Conservation (phyloP, 2,797 vertebrate species). For the Varecia variegata region DNA sequence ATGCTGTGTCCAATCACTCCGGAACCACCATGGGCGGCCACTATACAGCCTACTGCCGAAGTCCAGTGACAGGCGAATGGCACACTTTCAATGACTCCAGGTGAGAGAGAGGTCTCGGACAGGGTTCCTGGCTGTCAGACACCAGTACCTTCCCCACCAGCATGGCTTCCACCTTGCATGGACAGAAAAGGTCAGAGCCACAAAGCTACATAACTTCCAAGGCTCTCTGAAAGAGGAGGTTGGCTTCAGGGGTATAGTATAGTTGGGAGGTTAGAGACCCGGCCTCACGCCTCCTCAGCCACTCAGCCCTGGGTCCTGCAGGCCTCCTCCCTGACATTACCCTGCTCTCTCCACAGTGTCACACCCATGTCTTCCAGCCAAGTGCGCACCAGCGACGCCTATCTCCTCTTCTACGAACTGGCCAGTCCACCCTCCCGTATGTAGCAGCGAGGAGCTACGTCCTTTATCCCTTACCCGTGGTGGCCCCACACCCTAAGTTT, state of each 20-base stretch:
- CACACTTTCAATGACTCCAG: slow-evolving; percentile 96
- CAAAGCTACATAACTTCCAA: neutral
- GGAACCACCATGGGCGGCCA: slow-evolving; percentile 96
- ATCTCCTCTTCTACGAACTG: slow-evolving; percentile 97
- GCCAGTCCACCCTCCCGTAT: slow-evolving; percentile 88
- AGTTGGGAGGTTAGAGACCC: neutral
- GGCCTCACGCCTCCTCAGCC: no score
- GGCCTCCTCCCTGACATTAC: neutral
- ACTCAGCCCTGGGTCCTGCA: neutral
- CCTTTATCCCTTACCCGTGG: neutral
- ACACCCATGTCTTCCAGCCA: slow-evolving; percentile 95
- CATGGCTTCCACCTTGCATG: neutral
- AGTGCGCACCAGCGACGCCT: slow-evolving; percentile 95
- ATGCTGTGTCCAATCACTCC: slow-evolving; percentile 96
- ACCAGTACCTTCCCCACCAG: rapidly evolving
- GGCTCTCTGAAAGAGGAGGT: neutral
- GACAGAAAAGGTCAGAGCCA: neutral
- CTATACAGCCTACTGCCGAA: slow-evolving; percentile 96
- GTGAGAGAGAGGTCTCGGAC: slow-evolving; percentile 79
- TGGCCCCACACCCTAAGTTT: slow-evolving; percentile 54
- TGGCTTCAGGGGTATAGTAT: neutral
- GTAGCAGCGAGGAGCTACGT: slow-evolving; percentile 80
- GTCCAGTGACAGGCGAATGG: slow-evolving; percentile 93
- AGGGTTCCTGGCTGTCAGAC: neutral
- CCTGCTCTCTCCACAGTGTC: slow-evolving; percentile 85